Evolutionary conservation across 2,888 invertebrate species (phyloP), one percentile per base, ranked within the genome.

Genomic region (Eilema sororculum): DNA sequence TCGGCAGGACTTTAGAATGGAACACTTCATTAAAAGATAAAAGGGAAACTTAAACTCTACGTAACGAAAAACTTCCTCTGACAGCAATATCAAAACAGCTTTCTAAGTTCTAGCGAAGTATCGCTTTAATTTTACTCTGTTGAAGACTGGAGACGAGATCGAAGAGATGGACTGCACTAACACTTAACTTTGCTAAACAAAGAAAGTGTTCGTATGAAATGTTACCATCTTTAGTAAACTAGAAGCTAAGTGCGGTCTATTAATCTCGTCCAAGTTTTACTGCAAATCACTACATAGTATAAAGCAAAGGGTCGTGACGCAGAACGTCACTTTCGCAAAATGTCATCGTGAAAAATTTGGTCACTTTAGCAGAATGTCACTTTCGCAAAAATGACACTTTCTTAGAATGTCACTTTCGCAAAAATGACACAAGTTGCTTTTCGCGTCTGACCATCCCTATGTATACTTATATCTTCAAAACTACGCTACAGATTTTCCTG

Each of bases 1-100:
- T 72, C 65, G 69, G 78, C 71, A 75, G 73, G 69, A 71, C 78
- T 79, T 78, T 80, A 78, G 74, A 77, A 79, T 72, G 62, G 77
- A 85, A 82, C 77, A 84, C 83, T 87, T 88, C 78, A 86, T 88
- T 87, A 87, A 80, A 84, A 84, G 82, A 85, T 86, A 78, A 88
- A 88, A 84, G 84, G 78, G 65, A 82, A 87, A 84, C 78, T 83
- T 83, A 76, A 77, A 67, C 72, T 72, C 62, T 62, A 66, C 76
- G 77, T 73, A 79, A 78, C 77, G 81, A 78, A 75, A 79, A 82
- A 79, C 76, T 82, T 80, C 61, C 33, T 74, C 71, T 73, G 71
- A 77, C 75, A 76, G 76, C 74, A 80, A 81, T 79, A 79, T 82
- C 68, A 76, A 78, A 76, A 72, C 73, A 78, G 70, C 72, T 76